Evolutionary conservation across 1,140 invertebrate species (phyloP), one percentile per base, ranked within the genome.

Genomic region (Pollicipes pollicipes): DNA sequence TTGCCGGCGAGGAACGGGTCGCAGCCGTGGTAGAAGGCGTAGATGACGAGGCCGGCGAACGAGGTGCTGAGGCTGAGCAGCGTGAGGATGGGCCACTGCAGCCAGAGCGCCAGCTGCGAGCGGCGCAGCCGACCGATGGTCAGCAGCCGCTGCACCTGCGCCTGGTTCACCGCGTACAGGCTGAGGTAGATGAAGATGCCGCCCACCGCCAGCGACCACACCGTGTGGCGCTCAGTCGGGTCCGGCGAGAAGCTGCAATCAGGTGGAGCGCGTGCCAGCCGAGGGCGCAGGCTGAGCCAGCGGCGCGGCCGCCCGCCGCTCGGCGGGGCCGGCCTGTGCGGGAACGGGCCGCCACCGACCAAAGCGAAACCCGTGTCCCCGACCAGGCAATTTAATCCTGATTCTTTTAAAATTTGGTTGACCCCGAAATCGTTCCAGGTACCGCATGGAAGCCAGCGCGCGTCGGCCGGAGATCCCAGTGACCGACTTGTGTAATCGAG

Each of bases 141-240:
- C 29, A 94, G 78, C 30, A 93, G 83, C 58, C 94, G 80, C 79
- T 97, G 94, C 0, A 97, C 87, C 83, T 95, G 89, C 0, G 87
- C 83, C 79, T 95, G 92, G 78, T 92, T 94, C 0, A 90, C 88
- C 0, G 85, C 92, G 78, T 91, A 91, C 0, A 93, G 77, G 0
- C 88, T 84, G 21, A 89, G 77, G 78, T 86, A 91, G 0, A 88
- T 88, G 75, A 88, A 86, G 29, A 82, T 81, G 0, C 90, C 88
- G 0, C 90, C 91, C 63, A 91, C 79, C 0, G 35, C 69, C 27
- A 73, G 69, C 31, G 71, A 73, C 73, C 73, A 75, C 13, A 75
- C n/a, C 29, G 63, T 64, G 63, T 64, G 63, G 3, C 63, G 63
- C n/a, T 64, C 63, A 26, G 24, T 24, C 21, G 63, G 63, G n/a